phyloP scores from a whole-genome alignment of 64 coral and sea anemone species.

The Montipora cactus region DNA sequence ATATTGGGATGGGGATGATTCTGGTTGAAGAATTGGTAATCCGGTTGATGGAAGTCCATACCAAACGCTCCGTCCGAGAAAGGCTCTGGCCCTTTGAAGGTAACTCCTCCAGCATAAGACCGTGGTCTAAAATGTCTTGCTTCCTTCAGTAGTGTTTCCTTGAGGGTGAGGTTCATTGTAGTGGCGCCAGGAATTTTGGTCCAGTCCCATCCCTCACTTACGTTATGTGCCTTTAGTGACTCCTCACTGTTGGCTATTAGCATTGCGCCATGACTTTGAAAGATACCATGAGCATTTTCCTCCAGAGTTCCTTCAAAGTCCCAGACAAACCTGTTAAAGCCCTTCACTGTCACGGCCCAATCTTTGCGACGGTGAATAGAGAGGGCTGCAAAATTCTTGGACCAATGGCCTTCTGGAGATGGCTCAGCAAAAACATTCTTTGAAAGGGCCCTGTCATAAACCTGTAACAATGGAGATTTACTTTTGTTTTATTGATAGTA shows the following conservation, averaged over 20 bases:
- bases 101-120: conserved; percentile 38
- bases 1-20: neutral
- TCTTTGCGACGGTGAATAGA: conserved; percentile 47
- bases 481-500: too few relatives aligned
- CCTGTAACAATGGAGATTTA: too few relatives aligned
- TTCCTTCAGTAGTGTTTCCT: neutral
- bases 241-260: conserved; percentile 76
- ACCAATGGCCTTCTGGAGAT: conserved; percentile 17
- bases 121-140: conserved; percentile 14
- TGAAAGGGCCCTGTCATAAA: too few relatives aligned
- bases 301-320: conserved; percentile 36
- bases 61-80: conserved; percentile 44
- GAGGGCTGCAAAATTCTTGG: conserved; percentile 40
- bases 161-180: neutral
- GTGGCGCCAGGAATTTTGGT: conserved; percentile 17
- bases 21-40: neutral
- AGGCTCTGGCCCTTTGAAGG: neutral
- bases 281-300: conserved; percentile 55
- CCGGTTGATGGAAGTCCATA: conserved; percentile 50
- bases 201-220: conserved; percentile 3
- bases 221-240: conserved; percentile 3
- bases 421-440: neutral
- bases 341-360: conserved; percentile 58
- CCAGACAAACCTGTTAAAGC: conserved; percentile 56
- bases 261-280: conserved; percentile 50